A percentile compares a stretch with the other conserved stretches of the same genome.
These are phyloP conservation scores for Drosophila bunnanda DNA, from an alignment of 2,888 invertebrate genomes.

Conservation along the genomic window DNA sequence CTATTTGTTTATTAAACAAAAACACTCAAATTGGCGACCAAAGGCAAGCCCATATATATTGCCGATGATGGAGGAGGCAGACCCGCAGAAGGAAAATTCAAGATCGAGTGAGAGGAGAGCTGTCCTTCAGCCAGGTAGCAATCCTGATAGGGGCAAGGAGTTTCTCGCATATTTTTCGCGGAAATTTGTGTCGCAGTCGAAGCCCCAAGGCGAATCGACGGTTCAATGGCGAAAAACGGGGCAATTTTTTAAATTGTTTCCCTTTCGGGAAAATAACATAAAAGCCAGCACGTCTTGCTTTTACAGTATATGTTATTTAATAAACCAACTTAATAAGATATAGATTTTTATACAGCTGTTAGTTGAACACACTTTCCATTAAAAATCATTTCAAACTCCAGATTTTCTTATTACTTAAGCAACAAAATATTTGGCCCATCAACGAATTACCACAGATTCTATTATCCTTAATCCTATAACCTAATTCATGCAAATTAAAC, in stretches of 20 bases:
- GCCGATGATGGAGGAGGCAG: constrained; percentile 1
- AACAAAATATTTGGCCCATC: not conserved
- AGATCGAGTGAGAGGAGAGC: constrained; percentile 6
- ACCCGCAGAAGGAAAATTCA: constrained; percentile 12
- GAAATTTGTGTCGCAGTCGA: constrained; percentile 15
- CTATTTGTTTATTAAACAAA: constrained; percentile 77
- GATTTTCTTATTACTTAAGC: too few relatives aligned
- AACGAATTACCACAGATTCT: not conserved
- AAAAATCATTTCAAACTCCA: too few relatives aligned
- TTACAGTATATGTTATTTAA: not conserved
- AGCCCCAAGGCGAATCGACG: constrained; percentile 3
- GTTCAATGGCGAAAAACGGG: not conserved
- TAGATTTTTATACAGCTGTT: not conserved
- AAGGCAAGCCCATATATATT: constrained; percentile 65
- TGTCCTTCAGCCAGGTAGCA: constrained; percentile 14
- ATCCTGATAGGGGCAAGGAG: constrained; percentile 8
- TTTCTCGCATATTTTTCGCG: constrained; percentile 13
- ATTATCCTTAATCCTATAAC: constrained; percentile 15
- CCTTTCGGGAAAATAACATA: not conserved
- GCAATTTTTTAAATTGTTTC: constrained; percentile 6
- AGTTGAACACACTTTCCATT: too few relatives aligned
- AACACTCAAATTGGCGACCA: constrained; percentile 64
- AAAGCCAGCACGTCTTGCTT: not conserved
- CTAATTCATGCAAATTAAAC: constrained; percentile 57
- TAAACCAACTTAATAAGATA: not conserved